Evolutionary conservation across 2,797 vertebrate genomes (phyloP), one percentile per base, ranked within the genome.

Genomic region (Chrysolophus pictus): DNA sequence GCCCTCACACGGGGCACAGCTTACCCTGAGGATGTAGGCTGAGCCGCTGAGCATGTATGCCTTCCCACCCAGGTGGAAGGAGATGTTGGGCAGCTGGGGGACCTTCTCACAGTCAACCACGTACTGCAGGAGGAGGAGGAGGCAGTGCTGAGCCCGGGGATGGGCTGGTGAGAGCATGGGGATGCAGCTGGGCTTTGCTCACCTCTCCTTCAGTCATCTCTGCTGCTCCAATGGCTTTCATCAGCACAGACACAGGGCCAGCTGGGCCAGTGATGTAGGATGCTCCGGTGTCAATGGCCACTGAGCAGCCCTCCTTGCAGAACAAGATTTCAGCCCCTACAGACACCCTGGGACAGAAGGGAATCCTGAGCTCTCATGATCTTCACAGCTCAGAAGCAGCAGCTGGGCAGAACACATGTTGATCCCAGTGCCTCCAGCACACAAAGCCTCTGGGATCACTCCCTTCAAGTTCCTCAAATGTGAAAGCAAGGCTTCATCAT

Each of bases 261-360:
- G 98, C 98, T 0, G 99, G 99, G 16, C 99, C 99, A 0, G 98
- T 99, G 97, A 99, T 98, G 96, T 98, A 99, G 93, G 99, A 99
- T 29, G 98, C 98, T 6, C 99, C 99, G 0, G 99, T 99, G 96
- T 99, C 99, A 8, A 99, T 98, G 77, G 98, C 98, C 51, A 98
- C 98, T 6, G 96, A 98, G 93, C 99, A 99, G 92, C 99, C 98
- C 7, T 99, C 98, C 70, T 96, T 95, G 74, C 99, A 99, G 96
- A 99, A 98, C 93, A 99, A 90, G 29, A 95, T 95, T 68, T 98
- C 97, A 3, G 96, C 97, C 44, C 98, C 98, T 11, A 99, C 97
- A 6, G 99, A 98, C 77, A 99, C 98, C 12, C 99, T 99, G 96
- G n/a, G 58, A 77, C 1, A 10, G 59, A 91, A 88, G 29, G 16